Percentiles rank a stretch among this genome's conserved stretches.
Conservation (phyloP, 2,113 vertebrate species). For the Lepus timidus region DNA sequence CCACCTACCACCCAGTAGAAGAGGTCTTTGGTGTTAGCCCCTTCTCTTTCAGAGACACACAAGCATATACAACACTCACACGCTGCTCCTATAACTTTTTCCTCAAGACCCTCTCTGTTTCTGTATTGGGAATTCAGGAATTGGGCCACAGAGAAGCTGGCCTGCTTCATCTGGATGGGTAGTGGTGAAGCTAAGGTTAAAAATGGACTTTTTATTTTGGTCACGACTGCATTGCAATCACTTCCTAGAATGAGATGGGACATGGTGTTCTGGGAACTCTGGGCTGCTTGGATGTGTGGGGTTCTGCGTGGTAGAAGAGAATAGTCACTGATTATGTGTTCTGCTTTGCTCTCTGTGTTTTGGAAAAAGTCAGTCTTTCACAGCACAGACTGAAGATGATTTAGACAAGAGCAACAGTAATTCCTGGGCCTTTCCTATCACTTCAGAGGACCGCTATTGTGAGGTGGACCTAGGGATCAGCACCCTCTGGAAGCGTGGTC, state of each 20-base stretch:
- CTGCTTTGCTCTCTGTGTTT: constrained; percentile 73
- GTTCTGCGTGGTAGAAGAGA: constrained; percentile 66
- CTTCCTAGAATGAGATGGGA: constrained; percentile 66
- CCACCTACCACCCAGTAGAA: background rate
- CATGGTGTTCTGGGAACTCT: constrained; percentile 61
- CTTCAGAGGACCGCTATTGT: background rate
- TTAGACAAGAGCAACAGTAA: constrained; percentile 47
- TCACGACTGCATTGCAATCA: constrained; percentile 62
- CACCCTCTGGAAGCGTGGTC: background rate
- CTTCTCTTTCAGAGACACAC: background rate
- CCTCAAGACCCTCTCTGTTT: constrained; percentile 11
- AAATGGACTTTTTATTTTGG: constrained; percentile 74
- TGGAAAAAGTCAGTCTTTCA: constrained; percentile 68
- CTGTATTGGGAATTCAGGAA: constrained; percentile 21
- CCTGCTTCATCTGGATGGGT: constrained; percentile 53
- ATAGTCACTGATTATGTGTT: constrained; percentile 75
- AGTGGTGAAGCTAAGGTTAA: constrained; percentile 67
- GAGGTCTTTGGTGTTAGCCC: background rate
- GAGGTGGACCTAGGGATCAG: background rate
- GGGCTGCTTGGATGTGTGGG: constrained; percentile 55
- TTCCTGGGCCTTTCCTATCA: background rate
- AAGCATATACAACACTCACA: background rate
- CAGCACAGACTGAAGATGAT: constrained; percentile 37
- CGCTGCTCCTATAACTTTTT: background rate
- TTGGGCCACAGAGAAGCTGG: constrained; percentile 28